Evolutionary conservation across 2,113 vertebrate species (phyloP), one percentile per base, ranked within the genome.

Genomic region (Neodontobutis hainanensis): DNA sequence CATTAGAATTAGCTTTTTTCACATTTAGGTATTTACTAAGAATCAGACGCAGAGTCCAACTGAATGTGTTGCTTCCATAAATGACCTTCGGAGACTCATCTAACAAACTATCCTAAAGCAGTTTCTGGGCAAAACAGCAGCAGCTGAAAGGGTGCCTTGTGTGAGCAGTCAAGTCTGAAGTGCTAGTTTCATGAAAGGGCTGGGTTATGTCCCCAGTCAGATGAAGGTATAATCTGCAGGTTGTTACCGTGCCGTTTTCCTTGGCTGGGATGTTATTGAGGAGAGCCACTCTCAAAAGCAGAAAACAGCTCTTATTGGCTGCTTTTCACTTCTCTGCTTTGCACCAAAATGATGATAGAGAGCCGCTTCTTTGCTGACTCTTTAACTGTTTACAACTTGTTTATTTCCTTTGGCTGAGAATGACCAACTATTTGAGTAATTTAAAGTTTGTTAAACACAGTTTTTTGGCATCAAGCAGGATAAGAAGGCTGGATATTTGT

Each of bases 141-240:
- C 68, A 19, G 55, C 6, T 82, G 72, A 89, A 86, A 71, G 82
- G 6, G 57, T 0, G 9, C 60, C 70, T 82, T 85, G 84, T 89
- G 32, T 6, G 19, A 16, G 65, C 67, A 52, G 66, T 64, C 72
- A 45, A 65, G 69, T 74, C 61, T 15, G 38, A 63, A 56, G 61
- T 55, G 69, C 48, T 59, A 34, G 16, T 16, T 72, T 62, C 44
- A 82, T 89, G 82, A 87, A 87, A 27, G 77, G 84, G 63, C n/a
- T 67, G 48, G 59, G 70, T 77, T 85, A 82, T 76, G 52, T 40
- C 68, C 70, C 64, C 62, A 12, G 77, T 77, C 77, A 73, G 77
- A 75, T 85, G 67, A 73, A 36, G 49, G 50, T 11, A 84, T 61
- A 89, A 80, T 80, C 77, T 58, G 3, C 58, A 3, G 68, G 73